Base-by-base conservation (phyloP, 2,113 vertebrate species). In the Phrynosoma platyrhinos region DNA sequence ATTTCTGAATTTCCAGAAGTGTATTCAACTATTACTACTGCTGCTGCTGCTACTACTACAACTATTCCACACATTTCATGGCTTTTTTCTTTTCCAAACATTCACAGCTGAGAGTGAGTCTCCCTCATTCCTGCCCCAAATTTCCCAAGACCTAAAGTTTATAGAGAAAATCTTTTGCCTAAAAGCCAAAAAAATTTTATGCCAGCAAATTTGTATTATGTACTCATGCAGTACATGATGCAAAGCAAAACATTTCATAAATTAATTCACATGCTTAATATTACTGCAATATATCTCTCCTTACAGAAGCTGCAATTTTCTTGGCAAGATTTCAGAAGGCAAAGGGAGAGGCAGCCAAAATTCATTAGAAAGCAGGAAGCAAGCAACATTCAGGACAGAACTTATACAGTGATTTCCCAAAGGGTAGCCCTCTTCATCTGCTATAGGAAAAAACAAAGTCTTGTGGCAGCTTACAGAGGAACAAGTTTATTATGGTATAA, bases 211-310 rank as follows among this genome's bases (percentile, higher is more conserved):
- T 64, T n/a, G 80, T 80, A 71, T 58, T 71, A 72, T 32, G 4
- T 32, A 87, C 32, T 55, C 23, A 58, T 27, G 55, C 30, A 52
- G 12, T 66, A 79, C 40, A 79, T 40, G 27, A 72, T 42, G 47
- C 66, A 58, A 80, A 80, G 68, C n/a, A 58, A 87, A 87, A 55
- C 27, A 42, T 20, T 87, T 58, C 25, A 87, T 79, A 87, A 64
- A 80, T 84, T 74, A 55, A 74, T 58, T 87, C 71, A 23, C 23
- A 79, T 79, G 47, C 27, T 30, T 32, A 79, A 69, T 69, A 52
- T 79, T 25, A 53, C 75, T 69, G 64, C 62, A 55, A 72, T 87
- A 74, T 75, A 36, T 58, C 52, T 75, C 47, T 87, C 40, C 53
- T 71, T 87, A 47, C n/a, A 69, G 64, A 79, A 79, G 76, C 40